These are phyloP conservation scores for Cichlasoma orientale DNA, from an alignment of 2,797 vertebrate species.

Conservation along the genomic window DNA sequence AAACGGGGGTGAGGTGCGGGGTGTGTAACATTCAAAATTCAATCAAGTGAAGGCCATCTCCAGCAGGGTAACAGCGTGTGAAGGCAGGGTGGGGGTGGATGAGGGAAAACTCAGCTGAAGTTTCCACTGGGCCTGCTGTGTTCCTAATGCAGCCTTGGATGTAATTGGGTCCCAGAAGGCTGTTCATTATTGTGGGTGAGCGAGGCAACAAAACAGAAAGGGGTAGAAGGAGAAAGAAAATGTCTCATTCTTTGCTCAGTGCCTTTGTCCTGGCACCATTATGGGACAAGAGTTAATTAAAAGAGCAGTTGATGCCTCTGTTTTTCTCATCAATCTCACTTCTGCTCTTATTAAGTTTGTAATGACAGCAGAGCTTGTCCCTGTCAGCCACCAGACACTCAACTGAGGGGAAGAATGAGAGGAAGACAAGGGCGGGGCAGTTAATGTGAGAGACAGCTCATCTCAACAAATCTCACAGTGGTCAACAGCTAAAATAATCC, in stretches of 20 bases:
- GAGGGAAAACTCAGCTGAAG: conserved; percentile 75
- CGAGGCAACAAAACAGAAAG: conserved; percentile 76
- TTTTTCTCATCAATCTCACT: conserved; percentile 82
- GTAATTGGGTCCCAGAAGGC: conserved; percentile 87
- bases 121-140: conserved; percentile 78
- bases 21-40: conserved; percentile 75
- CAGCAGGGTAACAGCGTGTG: conserved; percentile 67
- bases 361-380: conserved; percentile 73
- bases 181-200: conserved; percentile 82
- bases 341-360: conserved; percentile 80
- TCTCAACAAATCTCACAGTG: conserved; percentile 68
- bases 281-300: conserved; percentile 84
- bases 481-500: conserved; percentile 67
- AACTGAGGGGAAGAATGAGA: conserved; percentile 24
- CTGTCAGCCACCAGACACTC: conserved; percentile 60
- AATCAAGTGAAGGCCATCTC: conserved; percentile 80
- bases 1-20: conserved; percentile 23
- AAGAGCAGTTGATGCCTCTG: conserved; percentile 78
- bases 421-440: conserved; percentile 32
- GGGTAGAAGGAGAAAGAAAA: conserved; percentile 69
- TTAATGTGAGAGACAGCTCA: conserved; percentile 60
- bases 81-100: conserved; percentile 19
- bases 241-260: conserved; percentile 65
- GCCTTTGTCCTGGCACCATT: conserved; percentile 73
- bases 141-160: conserved; percentile 83